Base-by-base conservation (phyloP, 1,140 invertebrate species). In the Trichonephila clavata region DNA sequence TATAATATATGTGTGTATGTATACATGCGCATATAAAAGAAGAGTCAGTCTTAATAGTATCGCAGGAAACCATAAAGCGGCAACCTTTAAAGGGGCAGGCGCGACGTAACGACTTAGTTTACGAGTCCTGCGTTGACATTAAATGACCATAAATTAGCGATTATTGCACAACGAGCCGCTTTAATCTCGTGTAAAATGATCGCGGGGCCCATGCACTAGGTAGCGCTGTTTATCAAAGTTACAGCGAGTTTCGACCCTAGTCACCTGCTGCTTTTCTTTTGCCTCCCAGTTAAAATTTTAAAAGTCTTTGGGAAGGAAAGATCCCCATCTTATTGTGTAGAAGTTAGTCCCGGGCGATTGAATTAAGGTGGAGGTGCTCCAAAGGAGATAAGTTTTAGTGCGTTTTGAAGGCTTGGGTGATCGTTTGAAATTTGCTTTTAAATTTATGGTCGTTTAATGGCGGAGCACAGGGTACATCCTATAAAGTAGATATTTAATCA, bases 71-170 rank as follows among this genome's bases (percentile, higher is more conserved):
- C 84, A 93, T 93, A 93, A 93, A 93, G 92, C 92, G 92, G 68
- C 57, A 65, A 57, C 50, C 86, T 88, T 63, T 63, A 80, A 93
- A 86, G 65, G 83, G 83, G 91, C 16, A 39, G 91, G 83, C 18
- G 43, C 91, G 83, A 61, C 92, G 43, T 87, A 93, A 93, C 92
- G 92, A 93, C 92, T 87, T 93, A 93, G 92, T 93, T 93, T 93
- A 93, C 92, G 92, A 93, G 65, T 39, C 87, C 65, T 93, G 92
- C 92, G 86, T 71, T 93, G 92, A 93, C 92, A 93, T 93, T 93
- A 93, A 93, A 93, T 88, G 92, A 93, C 86, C 92, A 93, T 93
- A 93, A 93, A 93, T 93, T 93, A 93, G 92, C 92, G 92, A 93
- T 93, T 93, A 93, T 93, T 93, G 92, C 92, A 93, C 92, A 93